Evolutionary conservation across 2,113 vertebrate species (phyloP).

Genomic region (Rousettus leschenaultii): DNA sequence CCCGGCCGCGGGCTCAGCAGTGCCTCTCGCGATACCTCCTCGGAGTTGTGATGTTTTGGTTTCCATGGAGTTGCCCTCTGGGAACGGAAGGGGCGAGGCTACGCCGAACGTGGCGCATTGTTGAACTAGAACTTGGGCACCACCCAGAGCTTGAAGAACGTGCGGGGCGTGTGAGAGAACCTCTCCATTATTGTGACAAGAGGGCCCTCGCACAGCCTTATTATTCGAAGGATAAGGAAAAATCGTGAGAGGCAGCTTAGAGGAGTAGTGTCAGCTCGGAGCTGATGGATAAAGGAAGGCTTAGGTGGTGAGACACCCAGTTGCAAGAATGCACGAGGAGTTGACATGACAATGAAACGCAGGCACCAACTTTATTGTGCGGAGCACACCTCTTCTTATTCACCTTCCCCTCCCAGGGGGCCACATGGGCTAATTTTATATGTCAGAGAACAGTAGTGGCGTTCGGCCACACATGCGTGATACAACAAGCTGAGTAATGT

Average conservation of each 20-base stretch:
- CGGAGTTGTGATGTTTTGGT: constrained; percentile 39
- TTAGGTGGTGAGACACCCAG: too few species aligned
- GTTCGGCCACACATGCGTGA: too few species aligned
- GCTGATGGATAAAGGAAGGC: too few species aligned
- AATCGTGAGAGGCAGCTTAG: background rate
- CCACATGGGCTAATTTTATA: too few species aligned
- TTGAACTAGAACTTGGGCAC: background rate
- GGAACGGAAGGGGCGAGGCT: fast-evolving
- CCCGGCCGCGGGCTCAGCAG: fast-evolving
- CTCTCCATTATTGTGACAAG: background rate
- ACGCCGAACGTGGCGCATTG: fast-evolving
- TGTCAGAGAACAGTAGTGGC: too few species aligned
- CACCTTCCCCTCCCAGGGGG: too few species aligned
- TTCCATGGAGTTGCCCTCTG: constrained; percentile 31
- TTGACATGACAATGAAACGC: too few species aligned
- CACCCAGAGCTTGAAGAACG: background rate
- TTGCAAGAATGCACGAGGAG: too few species aligned
- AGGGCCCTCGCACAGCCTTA: background rate
- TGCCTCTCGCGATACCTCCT: constrained; percentile 63
- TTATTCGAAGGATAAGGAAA: background rate
- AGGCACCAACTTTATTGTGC: too few species aligned
- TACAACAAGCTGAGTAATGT: too few species aligned
- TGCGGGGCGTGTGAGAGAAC: background rate
- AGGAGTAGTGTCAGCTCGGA: background rate
- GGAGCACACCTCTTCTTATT: too few species aligned